These are phyloP conservation scores for Tupaia tana DNA, from an alignment of 2,113 vertebrate genomes.

Conservation along the genomic window DNA sequence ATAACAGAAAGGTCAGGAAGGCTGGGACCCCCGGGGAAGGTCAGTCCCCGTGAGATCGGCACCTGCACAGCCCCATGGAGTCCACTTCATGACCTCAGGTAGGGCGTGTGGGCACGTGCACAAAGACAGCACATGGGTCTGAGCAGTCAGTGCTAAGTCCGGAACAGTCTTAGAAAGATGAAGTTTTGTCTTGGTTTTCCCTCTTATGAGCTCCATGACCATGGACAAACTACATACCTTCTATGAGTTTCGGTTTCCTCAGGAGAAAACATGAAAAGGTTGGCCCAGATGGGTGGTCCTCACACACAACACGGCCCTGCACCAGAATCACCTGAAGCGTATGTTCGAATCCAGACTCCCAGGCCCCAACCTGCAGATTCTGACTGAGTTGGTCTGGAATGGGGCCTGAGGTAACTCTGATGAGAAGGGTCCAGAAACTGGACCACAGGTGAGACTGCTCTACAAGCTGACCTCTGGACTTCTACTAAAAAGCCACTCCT, in stretches of 20 bases:
- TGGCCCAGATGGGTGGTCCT: background rate
- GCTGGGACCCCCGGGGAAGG: background rate
- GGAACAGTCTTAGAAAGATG: background rate
- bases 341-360: background rate
- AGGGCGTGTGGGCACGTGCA: background rate
- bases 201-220: background rate
- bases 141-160: background rate
- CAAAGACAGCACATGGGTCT: background rate
- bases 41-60: background rate
- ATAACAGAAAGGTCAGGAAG: background rate
- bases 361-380: background rate
- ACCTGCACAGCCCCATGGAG: background rate
- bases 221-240: background rate
- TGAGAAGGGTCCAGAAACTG: background rate
- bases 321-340: background rate
- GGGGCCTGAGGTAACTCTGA: background rate
- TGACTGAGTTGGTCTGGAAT: background rate
- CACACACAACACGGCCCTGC: accelerated
- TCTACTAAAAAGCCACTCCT: background rate
- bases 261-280: background rate
- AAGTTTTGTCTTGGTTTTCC: background rate
- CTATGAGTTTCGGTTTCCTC: background rate
- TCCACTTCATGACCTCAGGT: background rate
- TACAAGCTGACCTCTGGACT: background rate
- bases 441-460: background rate